Evolutionary conservation across 2,797 vertebrate species (phyloP).

Genomic region (Acomys russatus): DNA sequence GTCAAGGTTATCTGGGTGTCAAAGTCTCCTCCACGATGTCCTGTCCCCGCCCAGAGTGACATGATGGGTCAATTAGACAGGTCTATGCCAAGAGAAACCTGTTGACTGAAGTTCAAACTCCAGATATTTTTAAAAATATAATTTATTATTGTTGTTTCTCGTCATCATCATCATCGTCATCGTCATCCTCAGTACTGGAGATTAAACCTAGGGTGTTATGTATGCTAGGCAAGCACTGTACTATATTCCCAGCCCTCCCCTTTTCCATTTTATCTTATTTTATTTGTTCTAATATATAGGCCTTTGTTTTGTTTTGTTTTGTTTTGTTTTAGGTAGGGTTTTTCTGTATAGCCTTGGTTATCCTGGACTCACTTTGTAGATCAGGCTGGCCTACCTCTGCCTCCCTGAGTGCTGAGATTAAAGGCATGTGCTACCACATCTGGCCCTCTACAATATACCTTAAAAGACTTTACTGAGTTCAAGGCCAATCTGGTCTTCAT

Average conservation of each 20-base stretch:
- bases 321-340: no score
- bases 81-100: background rate
- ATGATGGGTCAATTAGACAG: background rate
- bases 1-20: slow-evolving; percentile 6
- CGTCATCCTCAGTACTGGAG: background rate
- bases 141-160: background rate
- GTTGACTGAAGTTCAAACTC: background rate
- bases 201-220: background rate
- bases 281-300: background rate
- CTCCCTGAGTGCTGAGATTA: no score
- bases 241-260: background rate
- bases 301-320: no score
- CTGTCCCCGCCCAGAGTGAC: background rate
- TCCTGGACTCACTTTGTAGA: no score
- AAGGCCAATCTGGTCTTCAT: background rate
- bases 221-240: background rate
- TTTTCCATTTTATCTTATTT: background rate
- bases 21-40: background rate
- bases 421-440: no score
- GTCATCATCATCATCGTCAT: background rate
- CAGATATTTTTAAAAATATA: background rate
- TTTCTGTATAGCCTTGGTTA: no score
- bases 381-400: no score
- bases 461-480: background rate
- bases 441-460: background rate